Base-by-base conservation (phyloP, 2,113 vertebrate species). In the Lota lota region DNA sequence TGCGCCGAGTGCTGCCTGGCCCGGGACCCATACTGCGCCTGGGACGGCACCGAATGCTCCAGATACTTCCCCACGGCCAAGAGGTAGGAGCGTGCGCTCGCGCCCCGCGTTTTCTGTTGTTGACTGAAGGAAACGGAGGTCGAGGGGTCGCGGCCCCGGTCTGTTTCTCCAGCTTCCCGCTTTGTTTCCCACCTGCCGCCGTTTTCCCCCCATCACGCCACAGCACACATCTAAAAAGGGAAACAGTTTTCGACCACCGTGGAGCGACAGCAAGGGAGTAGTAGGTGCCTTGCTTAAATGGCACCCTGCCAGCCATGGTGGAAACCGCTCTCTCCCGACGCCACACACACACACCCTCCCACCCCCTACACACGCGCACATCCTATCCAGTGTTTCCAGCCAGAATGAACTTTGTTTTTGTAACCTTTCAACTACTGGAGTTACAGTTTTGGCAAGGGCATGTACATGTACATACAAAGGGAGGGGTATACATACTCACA, bases 1-100 rank as follows among this genome's bases (percentile, higher is more conserved):
- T 99, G 97, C 33, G 97, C 97, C 0, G 97, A 99, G 83, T 99
- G 97, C 81, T 99, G 97, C 85, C 93, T 99, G n/a, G 97, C 97
- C 5, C 88, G 97, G 63, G 97, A 99, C 85, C 97, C 97, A 2
- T 99, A 99, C 73, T 99, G 97, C 10, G 97, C 97, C 75, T 99
- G 97, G 97, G 97, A 99, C 15, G 97, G 97, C 54, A 90, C 93
- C 0, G 93, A 97, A 1, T 99, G 97, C 76, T 99, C 97, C 0
- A 94, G 97, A 85, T 99, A 99, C 86, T 99, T 99, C 77, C 97
- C 97, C 21, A 95, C 96, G 16, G 94, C 97, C 75, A 98, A 98
- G 88, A 98, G 97, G 97, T 98, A 91, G 72, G 67, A 70, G 40
- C 10, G 47, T 50, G 61, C 61, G 68, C 28, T 33, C 28, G 28